Percentiles rank a stretch among this genome's conserved stretches.
These are phyloP conservation scores for Scomberomorus guttatus DNA, from an alignment of 2,797 vertebrate species.

Conservation along the genomic window DNA sequence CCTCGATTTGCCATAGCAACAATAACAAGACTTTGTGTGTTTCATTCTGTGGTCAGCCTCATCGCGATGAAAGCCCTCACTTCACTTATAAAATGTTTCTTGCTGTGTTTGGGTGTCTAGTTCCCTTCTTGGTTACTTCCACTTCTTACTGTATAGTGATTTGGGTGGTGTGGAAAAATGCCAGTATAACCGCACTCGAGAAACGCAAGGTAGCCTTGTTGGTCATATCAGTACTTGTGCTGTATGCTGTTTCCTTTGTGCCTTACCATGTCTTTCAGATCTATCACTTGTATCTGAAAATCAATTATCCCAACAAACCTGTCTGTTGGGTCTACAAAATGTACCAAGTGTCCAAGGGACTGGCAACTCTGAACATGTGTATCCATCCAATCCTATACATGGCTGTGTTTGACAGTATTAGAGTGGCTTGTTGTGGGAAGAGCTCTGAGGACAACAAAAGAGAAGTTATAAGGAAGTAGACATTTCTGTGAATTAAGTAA, in stretches of 20 bases:
- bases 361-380: constrained; percentile 89
- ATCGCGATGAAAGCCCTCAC: background rate
- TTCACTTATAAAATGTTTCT: constrained; percentile 80
- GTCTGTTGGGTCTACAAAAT: constrained; percentile 36
- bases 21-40: constrained; percentile 58
- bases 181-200: constrained; percentile 70
- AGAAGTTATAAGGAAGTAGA: background rate
- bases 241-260: constrained; percentile 87
- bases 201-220: constrained; percentile 85
- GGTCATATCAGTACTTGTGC: constrained; percentile 76
- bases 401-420: constrained; percentile 84
- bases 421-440: constrained; percentile 78
- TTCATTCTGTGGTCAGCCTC: constrained; percentile 34
- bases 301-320: fast-evolving
- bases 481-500: background rate
- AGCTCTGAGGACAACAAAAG: constrained; percentile 26
- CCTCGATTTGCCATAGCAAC: constrained; percentile 5
- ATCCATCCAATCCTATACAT: constrained; percentile 90
- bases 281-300: constrained; percentile 61
- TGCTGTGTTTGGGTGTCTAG: constrained; percentile 78
- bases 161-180: constrained; percentile 80
- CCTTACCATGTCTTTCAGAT: constrained; percentile 85
- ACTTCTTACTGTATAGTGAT: constrained; percentile 82
- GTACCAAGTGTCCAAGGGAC: constrained; percentile 84
- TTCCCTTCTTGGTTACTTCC: constrained; percentile 88